Base-by-base conservation (phyloP, 2,888 invertebrate species). In the Melanchra persicariae region DNA sequence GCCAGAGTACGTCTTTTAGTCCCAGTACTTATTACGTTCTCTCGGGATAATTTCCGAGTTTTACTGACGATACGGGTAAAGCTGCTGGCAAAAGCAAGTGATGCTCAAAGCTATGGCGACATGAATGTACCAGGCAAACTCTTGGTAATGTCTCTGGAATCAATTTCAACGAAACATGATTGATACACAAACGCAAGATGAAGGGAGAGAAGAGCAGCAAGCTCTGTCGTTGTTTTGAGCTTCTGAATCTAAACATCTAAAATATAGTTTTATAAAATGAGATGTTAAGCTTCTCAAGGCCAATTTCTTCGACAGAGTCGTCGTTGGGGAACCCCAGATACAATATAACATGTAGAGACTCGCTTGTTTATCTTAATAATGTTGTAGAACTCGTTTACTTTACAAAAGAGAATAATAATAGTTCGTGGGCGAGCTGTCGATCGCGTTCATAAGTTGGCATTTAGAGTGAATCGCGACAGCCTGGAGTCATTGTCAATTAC, bases 381-480 rank as follows among this genome's bases (percentile, higher is more conserved):
- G 45, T 40, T 49, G 45, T 58, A 62, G 15, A 75, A 62, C 77
- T 47, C 1, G 70, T 77, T 74, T 77, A 34, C 24, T 40, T 34
- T n/a, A 12, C 24, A 19, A 57, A 40, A 45, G 19, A 61, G 19
- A 52, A 34, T 67, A 51, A 40, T 43, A 72, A 52, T 47, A 58
- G 40, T 57, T 54, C 4, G 10, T 34, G 19, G 22, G 37, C 19
- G 26, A 54, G 9, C 17, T 19, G 19, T 54, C 19, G n/a, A 30
- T n/a, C 54, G 30, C 30, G n/a, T n/a, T 54, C 12, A 19, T 30
- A n/a, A 17, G 10, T 34, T 30, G 12, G 47, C 47, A 47, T 47
- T n/a, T 3, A n/a, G n/a, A n/a, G 47, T 3, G n/a, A 0, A n/a
- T n/a, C 4, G 43, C 43, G 43, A 15, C 43, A 17, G 43, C 43